These are phyloP conservation scores for Melitaea cinxia DNA, from an alignment of 1,140 invertebrate genomes.

Conservation along the genomic window DNA sequence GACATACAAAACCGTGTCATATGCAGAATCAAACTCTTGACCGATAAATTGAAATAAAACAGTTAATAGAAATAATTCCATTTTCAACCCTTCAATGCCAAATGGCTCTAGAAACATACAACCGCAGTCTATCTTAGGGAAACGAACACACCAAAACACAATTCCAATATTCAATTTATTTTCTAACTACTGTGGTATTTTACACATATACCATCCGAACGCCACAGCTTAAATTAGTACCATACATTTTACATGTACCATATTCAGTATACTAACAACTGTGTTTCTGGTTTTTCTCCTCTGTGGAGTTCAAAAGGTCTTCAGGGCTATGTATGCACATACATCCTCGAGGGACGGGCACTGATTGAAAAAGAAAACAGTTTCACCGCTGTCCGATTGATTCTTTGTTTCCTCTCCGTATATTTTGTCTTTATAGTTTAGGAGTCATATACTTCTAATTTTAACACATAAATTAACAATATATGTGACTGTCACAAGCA, in stretches of 20 bases:
- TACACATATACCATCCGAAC: neutral
- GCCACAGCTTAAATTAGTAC: neutral
- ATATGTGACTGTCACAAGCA: too few species aligned
- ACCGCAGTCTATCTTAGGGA: constrained; percentile 27
- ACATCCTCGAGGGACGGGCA: constrained; percentile 58
- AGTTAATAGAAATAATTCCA: neutral
- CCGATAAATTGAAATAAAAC: neutral
- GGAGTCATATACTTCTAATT: too few species aligned
- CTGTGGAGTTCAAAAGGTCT: constrained; percentile 40
- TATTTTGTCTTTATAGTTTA: constrained; percentile 50
- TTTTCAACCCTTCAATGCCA: constrained; percentile 8
- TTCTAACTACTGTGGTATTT: constrained; percentile 55
- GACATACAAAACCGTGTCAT: neutral
- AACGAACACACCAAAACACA: constrained; percentile 38
- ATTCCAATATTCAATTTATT: constrained; percentile 74
- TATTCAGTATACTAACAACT: neutral
- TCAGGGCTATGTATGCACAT: constrained; percentile 36
- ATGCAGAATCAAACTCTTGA: neutral
- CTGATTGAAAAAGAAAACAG: constrained; percentile 78
- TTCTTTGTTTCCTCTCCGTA: constrained; percentile 59
- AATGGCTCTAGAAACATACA: constrained; percentile 32
- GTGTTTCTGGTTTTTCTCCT: neutral
- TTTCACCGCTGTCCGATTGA: constrained; percentile 68
- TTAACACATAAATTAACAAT: too few species aligned
- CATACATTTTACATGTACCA: neutral